Base-by-base conservation (phyloP, 1,140 invertebrate genomes). In the Reticulitermes speratus region DNA sequence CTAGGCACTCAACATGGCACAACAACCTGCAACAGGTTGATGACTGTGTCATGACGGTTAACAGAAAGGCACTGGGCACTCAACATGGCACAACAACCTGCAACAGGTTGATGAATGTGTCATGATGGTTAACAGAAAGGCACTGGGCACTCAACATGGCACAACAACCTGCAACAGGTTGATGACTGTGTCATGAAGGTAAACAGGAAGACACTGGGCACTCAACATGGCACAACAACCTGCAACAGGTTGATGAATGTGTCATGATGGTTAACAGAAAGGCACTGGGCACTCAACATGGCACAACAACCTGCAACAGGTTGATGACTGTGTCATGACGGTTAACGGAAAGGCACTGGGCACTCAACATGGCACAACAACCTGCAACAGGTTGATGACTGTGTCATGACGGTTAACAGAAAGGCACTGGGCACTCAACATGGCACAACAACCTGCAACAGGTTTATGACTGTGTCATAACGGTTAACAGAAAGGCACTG, bases 191-290 rank as follows among this genome's bases (percentile, higher is more conserved):
- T n/a, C n/a, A n/a, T n/a, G n/a, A n/a, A n/a, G n/a, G n/a, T n/a
- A n/a, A n/a, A n/a, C n/a, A n/a, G n/a, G n/a, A n/a, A n/a, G n/a
- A 81, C 86, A 86, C 83, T 86, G 86, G 30, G 82, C 86, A 52
- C 83, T 86, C 86, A 86, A 55, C 86, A 86, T 86, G 82, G 48
- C 83, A 84, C 85, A 48, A 75, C 85, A 32, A 69, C 85, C 85
- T 86, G 85, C 69, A 75, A 82, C 85, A 86, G 25, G 81, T 55
- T 55, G 52, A 21, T 16, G 19, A 2, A 2, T 48, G 16, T 52
- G 52, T 55, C 52, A 55, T 21, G 19, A 55, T 12, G 19, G 8
- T 55, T 38, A 38, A 38, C 38, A 38, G 38, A 5, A 38, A 38
- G 38, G 86, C 86, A 86, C 82, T 83, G 86, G 25, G 81, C 86